These are phyloP conservation scores for Saccopteryx bilineata DNA, from an alignment of 2,113 vertebrate species.

Conservation along the genomic window DNA sequence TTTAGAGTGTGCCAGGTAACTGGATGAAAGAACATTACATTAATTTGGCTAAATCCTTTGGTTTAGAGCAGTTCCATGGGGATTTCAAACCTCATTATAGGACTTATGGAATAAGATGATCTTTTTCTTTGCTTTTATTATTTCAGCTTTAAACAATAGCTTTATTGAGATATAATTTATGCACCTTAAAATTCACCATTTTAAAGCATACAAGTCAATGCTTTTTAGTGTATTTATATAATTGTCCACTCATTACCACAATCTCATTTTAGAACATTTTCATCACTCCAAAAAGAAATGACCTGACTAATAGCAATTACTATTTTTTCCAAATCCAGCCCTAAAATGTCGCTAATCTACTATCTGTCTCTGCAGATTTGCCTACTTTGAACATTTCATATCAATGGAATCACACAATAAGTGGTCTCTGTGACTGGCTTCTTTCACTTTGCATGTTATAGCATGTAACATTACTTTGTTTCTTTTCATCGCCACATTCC, in stretches of 20 bases:
- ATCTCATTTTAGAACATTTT: conserved; percentile 28
- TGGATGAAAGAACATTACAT: neutral
- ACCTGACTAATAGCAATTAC: neutral
- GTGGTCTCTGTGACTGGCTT: neutral
- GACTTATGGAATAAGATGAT: neutral
- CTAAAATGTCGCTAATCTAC: neutral
- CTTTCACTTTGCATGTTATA: neutral
- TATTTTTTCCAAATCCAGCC: neutral
- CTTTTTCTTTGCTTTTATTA: neutral
- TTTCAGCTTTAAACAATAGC: neutral
- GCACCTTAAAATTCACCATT: neutral
- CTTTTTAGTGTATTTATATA: neutral
- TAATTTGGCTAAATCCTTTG: neutral
- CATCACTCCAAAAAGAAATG: neutral
- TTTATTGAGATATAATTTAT: conserved; percentile 27
- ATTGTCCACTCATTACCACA: neutral
- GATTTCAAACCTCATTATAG: neutral
- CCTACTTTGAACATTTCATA: neutral
- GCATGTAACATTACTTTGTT: neutral
- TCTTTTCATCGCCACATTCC: neutral
- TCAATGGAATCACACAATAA: neutral
- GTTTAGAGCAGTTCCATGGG: neutral
- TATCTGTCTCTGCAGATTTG: neutral
- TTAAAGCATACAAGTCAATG: neutral
- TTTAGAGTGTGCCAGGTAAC: neutral